Percentiles rank a stretch among this genome's conserved stretches.
Evolutionary conservation across 2,888 invertebrate genomes (phyloP).

Genomic region (Troides aeacus): DNA sequence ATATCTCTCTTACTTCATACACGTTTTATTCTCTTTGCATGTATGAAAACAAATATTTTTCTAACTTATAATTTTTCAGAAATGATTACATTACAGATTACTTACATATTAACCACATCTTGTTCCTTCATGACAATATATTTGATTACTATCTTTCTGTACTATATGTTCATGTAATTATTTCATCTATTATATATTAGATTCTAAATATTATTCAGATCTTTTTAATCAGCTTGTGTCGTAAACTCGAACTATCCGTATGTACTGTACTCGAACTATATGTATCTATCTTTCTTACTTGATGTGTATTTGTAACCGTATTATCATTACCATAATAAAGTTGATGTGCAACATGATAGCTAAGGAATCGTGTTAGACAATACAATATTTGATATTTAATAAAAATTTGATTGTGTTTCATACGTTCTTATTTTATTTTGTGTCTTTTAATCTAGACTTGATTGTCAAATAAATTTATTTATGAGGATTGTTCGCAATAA

Average conservation of each 20-base stretch:
- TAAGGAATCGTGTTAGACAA: conserved; percentile 81
- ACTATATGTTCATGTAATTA: conserved; percentile 26
- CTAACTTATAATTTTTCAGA: conserved; percentile 25
- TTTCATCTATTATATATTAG: conserved; percentile 10
- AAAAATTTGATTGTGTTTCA: conserved; percentile 79
- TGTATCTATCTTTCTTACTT: conserved; percentile 54
- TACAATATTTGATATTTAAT: conserved; percentile 80
- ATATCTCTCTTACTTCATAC: conserved; percentile 40
- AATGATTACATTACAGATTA: conserved; percentile 28
- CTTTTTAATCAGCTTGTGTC: conserved; percentile 25
- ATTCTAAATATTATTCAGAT: conserved; percentile 5
- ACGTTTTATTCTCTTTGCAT: conserved; percentile 14
- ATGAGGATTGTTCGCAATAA: no score
- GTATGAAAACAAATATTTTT: conserved; percentile 11
- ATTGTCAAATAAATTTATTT: no score
- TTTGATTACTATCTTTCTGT: conserved; percentile 30
- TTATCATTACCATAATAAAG: conserved; percentile 61
- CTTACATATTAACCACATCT: conserved; percentile 52
- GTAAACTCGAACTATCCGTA: conserved; percentile 32
- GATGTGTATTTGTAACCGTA: conserved; percentile 69
- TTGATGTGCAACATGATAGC: conserved; percentile 78
- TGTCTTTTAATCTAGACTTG: no score
- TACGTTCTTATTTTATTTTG: conserved; percentile 53
- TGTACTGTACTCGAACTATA: no score
- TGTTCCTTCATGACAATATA: conserved; percentile 69